These are phyloP conservation scores for Andrena flavipes DNA, from an alignment of 2,888 invertebrate genomes.

Conservation along the genomic window DNA sequence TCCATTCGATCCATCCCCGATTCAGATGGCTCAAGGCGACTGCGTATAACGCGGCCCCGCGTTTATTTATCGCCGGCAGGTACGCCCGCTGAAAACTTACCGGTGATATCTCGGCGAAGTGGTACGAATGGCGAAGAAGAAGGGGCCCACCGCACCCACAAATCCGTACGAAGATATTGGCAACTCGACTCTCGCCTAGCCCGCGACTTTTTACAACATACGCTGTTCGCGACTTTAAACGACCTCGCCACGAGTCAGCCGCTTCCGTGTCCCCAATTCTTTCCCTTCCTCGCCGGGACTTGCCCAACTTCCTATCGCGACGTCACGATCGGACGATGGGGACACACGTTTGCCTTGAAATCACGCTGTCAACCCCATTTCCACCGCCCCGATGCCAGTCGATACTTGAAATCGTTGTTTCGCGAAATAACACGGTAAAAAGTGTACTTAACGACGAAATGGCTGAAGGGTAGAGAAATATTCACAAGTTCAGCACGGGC, in stretches of 20 bases:
- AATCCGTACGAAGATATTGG: constrained; percentile 77
- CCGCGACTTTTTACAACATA: constrained; percentile 32
- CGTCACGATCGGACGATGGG: not conserved
- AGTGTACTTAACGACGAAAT: no score
- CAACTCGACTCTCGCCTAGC: constrained; percentile 61
- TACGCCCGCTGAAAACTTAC: constrained; percentile 71
- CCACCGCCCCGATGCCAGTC: not conserved
- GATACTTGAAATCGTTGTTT: not conserved
- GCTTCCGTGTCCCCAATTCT: not conserved
- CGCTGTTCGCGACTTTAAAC: constrained; percentile 42
- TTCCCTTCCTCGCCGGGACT: not conserved
- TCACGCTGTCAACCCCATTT: not conserved
- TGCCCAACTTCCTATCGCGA: not conserved
- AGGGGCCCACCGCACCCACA: constrained; percentile 71
- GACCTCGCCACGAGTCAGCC: constrained; percentile 10
- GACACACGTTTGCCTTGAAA: constrained; percentile 1
- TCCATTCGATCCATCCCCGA: constrained; percentile 40
- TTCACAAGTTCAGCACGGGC: no score
- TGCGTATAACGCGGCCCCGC: constrained; percentile 60
- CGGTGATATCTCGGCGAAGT: constrained; percentile 64
- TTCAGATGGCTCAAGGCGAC: constrained; percentile 58
- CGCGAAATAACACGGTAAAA: not conserved
- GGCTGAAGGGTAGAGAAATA: no score
- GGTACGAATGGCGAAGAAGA: constrained; percentile 58
- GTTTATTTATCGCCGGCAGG: constrained; percentile 75